Conservation (phyloP, 2,113 vertebrate genomes). For the Apistogramma diplotaenia region DNA sequence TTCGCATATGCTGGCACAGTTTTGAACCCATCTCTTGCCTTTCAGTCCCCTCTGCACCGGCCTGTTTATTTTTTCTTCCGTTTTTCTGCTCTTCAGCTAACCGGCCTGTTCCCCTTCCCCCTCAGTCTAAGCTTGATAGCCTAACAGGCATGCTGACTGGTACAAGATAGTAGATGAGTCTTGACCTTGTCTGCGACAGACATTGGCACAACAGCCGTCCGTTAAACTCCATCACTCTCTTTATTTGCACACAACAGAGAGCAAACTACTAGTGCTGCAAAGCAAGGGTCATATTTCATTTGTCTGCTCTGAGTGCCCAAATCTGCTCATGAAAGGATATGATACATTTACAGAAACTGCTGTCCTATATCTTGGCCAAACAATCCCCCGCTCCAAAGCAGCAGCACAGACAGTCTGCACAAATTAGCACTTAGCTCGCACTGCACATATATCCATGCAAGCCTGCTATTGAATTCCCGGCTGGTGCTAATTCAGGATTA, state of each 20-base stretch:
- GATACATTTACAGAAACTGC: constrained; percentile 14
- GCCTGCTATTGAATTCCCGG: constrained; percentile 51
- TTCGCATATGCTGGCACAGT: constrained; percentile 71
- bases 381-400: constrained; percentile 17
- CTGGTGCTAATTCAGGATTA: constrained; percentile 71
- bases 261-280: neutral
- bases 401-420: constrained; percentile 51
- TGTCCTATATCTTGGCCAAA: constrained; percentile 12
- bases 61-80: neutral
- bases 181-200: constrained; percentile 22
- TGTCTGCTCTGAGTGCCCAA: neutral
- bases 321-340: constrained; percentile 16
- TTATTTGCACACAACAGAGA: neutral
- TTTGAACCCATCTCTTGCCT: constrained; percentile 24
- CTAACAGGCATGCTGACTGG: constrained; percentile 51
- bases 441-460: constrained; percentile 28
- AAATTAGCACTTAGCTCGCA: constrained; percentile 63
- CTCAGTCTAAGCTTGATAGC: neutral
- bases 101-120: neutral
- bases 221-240: constrained; percentile 15
- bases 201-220: constrained; percentile 7
- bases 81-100: constrained; percentile 26
- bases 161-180: constrained; percentile 37
- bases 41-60: neutral
- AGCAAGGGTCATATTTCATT: constrained; percentile 1